Conservation (phyloP, 2,888 invertebrate genomes). For the Acrobasis suavella region DNA sequence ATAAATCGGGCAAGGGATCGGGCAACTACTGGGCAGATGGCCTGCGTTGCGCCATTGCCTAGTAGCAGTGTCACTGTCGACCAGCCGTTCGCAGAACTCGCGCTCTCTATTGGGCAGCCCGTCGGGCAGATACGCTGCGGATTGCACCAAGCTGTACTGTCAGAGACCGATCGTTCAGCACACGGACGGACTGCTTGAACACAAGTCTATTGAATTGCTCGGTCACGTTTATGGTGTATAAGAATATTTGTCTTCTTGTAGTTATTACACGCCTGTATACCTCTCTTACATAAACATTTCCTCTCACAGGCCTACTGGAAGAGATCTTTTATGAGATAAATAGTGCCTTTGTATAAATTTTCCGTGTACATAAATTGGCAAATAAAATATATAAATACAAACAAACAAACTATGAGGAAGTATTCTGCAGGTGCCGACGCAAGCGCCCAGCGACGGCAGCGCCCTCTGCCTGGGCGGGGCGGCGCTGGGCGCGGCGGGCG, state of each 20-base stretch:
- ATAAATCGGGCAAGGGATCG: too few relatives aligned
- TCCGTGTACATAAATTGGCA: too few relatives aligned
- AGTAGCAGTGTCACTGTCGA: not conserved
- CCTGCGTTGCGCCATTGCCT: too few relatives aligned
- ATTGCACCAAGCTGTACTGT: conserved; percentile 85
- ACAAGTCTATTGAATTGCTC: conserved; percentile 89
- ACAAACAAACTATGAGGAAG: too few relatives aligned
- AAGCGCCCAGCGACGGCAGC: conserved; percentile 82
- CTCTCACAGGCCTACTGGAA: too few relatives aligned
- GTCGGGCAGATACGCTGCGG: conserved; percentile 44
- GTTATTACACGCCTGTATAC: too few relatives aligned
- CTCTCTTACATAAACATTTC: too few relatives aligned
- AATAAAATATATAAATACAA: too few relatives aligned
- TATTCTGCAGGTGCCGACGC: conserved; percentile 85
- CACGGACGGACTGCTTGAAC: conserved; percentile 89
- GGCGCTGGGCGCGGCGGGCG: conserved; percentile 36
- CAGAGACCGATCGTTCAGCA: conserved; percentile 85
- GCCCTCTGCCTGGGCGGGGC: conserved; percentile 40
- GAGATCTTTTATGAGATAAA: too few relatives aligned
- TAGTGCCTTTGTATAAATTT: too few relatives aligned
- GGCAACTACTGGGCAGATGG: too few relatives aligned
- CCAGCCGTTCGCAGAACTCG: conserved; percentile 29
- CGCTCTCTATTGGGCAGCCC: conserved; percentile 50
- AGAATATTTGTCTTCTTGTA: conserved; percentile 89
- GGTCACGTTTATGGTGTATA: conserved; percentile 90